Evolutionary conservation across 2,797 vertebrate genomes (phyloP), one percentile per base, ranked within the genome.

Genomic region (Numenius phaeopus): DNA sequence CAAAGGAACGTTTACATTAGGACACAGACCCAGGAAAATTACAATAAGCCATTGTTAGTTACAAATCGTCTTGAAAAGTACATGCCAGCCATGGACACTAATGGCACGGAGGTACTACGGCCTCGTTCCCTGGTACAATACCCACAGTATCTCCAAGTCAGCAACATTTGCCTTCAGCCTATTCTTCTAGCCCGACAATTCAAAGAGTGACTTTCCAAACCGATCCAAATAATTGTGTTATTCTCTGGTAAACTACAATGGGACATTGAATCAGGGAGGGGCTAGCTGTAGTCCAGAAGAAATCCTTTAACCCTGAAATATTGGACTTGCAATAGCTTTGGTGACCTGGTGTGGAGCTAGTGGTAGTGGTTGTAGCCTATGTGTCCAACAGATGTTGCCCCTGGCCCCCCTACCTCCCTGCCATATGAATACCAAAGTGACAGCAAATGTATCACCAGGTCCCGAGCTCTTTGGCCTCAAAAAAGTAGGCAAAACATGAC

Each of bases 11-110:
- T 96, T 97, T 96, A 55, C 93, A 93, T 90, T 95, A 87, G 93
- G 83, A 93, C 80, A 64, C 54, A 61, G 85, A 86, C 73, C 64
- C 69, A 79, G 58, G 79, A 24, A 83, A 87, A 96, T 42, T 11
- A 97, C 97, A 97, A 95, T 96, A 82, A 83, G 54, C 42, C 75
- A 97, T 95, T 97, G 97, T 97, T 96, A 86, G 85, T n/a, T 42
- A 88, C 85, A 96, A 95, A 94, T 88, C 21, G 6, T 94, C 93
- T 78, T 49, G 73, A 90, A 79, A 96, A 93, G 72, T 16, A 47
- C 23, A 22, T 76, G 58, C 67, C 72, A 95, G 57, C 26, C 65
- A 72, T 0, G 7, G 89, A 66, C 83, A 61, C 65, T 75, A 94
- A 93, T 82, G 61, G 42, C 83, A 87, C 13, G 0, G 95, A 95